Percentiles rank a stretch among this genome's conserved stretches.
Conservation (phyloP, 2,113 vertebrate genomes). For the Thamnophis sirtalis region DNA sequence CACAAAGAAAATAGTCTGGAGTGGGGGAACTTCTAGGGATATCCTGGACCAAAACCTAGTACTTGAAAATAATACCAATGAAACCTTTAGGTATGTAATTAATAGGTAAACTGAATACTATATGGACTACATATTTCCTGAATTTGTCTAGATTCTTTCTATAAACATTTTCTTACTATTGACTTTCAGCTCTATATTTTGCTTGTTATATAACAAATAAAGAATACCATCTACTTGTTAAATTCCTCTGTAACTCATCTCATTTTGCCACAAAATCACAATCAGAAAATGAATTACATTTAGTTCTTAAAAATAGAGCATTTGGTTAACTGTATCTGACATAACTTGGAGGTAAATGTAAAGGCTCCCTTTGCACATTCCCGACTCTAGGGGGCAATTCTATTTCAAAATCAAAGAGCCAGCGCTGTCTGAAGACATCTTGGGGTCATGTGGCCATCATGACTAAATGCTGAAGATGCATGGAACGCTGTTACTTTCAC, state of each 20-base stretch:
- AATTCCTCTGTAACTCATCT: neutral
- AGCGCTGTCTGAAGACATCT: too few species aligned
- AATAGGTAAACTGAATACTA: neutral
- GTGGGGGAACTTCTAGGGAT: neutral
- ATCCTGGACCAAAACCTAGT: neutral
- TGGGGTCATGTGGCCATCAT: too few species aligned
- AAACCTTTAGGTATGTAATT: neutral
- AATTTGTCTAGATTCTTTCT: neutral
- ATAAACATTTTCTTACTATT: neutral
- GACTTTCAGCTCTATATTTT: neutral
- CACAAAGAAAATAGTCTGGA: neutral
- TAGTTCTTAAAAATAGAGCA: neutral
- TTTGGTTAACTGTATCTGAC: neutral
- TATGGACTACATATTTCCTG: neutral
- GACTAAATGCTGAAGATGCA: too few species aligned
- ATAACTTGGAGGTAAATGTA: neutral
- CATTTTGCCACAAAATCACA: neutral
- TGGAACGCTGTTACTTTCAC: too few species aligned
- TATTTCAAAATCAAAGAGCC: too few species aligned
- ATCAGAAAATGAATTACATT: neutral
- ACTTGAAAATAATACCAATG: neutral
- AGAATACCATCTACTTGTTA: neutral
- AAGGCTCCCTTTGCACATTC: neutral
- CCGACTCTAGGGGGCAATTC: too few species aligned
- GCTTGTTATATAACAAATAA: neutral